Percentiles rank a stretch among this genome's conserved stretches.
Evolutionary conservation across 2,113 vertebrate species (phyloP).

Genomic region (Toxostoma redivivum): DNA sequence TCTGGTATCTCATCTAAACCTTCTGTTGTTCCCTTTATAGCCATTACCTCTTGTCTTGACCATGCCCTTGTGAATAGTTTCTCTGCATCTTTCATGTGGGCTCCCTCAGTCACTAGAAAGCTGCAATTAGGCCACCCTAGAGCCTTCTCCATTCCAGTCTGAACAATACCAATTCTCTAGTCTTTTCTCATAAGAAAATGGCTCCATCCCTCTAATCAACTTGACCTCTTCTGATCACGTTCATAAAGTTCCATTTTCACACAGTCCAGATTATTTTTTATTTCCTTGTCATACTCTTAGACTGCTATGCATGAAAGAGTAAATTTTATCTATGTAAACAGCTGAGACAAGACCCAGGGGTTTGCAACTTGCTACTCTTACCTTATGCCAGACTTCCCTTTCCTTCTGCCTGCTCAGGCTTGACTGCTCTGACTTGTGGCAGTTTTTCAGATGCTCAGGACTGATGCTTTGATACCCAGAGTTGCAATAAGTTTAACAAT

Average conservation of each 20-base stretch:
- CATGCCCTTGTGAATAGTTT: background rate
- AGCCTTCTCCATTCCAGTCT: background rate
- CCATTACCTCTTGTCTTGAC: background rate
- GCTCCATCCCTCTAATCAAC: rapidly evolving
- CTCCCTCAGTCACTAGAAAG: too few species aligned
- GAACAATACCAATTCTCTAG: background rate
- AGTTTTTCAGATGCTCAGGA: background rate
- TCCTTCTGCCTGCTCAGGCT: background rate
- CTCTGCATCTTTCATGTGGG: background rate
- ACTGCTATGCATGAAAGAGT: background rate
- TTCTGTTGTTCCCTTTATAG: background rate
- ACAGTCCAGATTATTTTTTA: background rate
- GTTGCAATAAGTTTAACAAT: background rate
- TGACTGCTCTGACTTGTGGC: background rate
- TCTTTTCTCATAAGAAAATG: background rate
- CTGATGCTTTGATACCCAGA: background rate
- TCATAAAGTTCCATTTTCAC: background rate
- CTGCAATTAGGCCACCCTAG: too few species aligned
- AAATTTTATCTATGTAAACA: background rate
- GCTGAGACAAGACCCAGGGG: background rate
- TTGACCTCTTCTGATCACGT: background rate
- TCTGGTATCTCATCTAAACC: background rate
- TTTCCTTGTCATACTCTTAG: background rate
- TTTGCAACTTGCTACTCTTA: rapidly evolving
- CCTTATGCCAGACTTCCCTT: rapidly evolving